A percentile compares a stretch with the other conserved stretches of the same genome.
phyloP scores from a whole-genome alignment of 2,797 vertebrate genomes.

The Atherinosoma microstoma region DNA sequence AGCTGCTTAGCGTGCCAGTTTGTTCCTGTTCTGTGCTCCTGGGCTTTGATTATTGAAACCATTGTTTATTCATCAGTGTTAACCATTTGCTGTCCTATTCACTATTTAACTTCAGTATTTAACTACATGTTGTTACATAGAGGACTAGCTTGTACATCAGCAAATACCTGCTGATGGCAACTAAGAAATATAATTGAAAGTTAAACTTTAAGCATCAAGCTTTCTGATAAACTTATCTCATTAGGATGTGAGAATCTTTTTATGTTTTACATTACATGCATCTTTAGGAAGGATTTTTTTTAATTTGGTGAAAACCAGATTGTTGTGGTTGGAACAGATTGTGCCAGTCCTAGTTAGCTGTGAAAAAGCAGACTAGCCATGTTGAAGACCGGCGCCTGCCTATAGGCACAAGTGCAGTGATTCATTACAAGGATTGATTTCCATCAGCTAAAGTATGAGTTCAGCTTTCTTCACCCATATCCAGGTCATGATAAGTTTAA shows the following conservation, averaged over 20 bases:
- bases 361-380: slow-evolving; percentile 1
- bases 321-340: background rate
- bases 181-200: slow-evolving; percentile 1
- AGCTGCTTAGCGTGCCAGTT: slow-evolving; percentile 42
- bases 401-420: slow-evolving; percentile 2
- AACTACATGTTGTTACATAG: slow-evolving; percentile 1
- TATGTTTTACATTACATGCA: background rate
- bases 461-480: slow-evolving; percentile 16
- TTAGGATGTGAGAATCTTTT: background rate
- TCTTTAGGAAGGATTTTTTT: background rate
- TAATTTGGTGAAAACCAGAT: background rate
- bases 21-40: slow-evolving; percentile 34
- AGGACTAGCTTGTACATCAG: slow-evolving; percentile 3
- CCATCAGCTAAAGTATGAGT: slow-evolving; percentile 9
- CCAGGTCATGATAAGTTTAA: slow-evolving; percentile 10
- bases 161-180: slow-evolving; percentile 9
- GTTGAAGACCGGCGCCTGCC: background rate
- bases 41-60: slow-evolving; percentile 57
- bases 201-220: slow-evolving; percentile 10
- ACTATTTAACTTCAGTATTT: slow-evolving; percentile 9
- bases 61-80: slow-evolving; percentile 63
- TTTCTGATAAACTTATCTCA: background rate
- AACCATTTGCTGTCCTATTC: slow-evolving; percentile 26
- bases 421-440: slow-evolving; percentile 18
- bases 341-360: background rate